Evolutionary conservation across 2,888 invertebrate species (phyloP), one percentile per base, ranked within the genome.

Genomic region (Ganaspis brasiliensis): DNA sequence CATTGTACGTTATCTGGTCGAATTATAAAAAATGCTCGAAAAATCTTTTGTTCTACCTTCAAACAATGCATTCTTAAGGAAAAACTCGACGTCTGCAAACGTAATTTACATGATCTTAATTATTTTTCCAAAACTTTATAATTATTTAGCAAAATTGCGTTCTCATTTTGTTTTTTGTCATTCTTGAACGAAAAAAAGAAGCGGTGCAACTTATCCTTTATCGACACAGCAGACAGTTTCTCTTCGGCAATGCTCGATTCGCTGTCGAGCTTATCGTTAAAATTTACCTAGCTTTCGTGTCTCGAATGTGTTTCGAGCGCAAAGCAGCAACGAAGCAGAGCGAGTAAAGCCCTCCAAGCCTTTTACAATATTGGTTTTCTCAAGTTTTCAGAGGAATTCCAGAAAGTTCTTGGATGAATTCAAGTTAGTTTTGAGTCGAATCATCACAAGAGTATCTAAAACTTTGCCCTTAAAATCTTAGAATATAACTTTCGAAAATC

Each of bases 301-400:
- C 67, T 67, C 45, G 67, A 67, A 67, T 67, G 45, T 67, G 67
- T 40, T 45, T 67, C 45, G 40, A 45, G 45, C 67, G 45, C 67
- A 67, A 40, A 67, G 67, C 67, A 67, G 67, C 45, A 45, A 40
- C 37, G 37, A 63, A 40, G 37, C 63, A 63, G 37, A 37, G 45
- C 40, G n/a, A 24, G n/a, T 45, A 67, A 67, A 67, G 67, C 67
- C 67, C 45, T 67, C 45, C 67, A 24, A 63, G 63, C 67, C 45
- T 67, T 24, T 67, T 45, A 67, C 67, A 67, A 67, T 67, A 67
- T 67, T 67, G 67, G 67, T 67, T 67, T 67, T 67, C 67, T 67
- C 67, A 67, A 67, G 67, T 45, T 67, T 67, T 67, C 24, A 67
- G 9, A 24, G 24, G 45, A 45, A 67, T 67, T 14, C 9, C 14